Base-by-base conservation (phyloP, 2,113 vertebrate species). In the Calidris pygmaea region DNA sequence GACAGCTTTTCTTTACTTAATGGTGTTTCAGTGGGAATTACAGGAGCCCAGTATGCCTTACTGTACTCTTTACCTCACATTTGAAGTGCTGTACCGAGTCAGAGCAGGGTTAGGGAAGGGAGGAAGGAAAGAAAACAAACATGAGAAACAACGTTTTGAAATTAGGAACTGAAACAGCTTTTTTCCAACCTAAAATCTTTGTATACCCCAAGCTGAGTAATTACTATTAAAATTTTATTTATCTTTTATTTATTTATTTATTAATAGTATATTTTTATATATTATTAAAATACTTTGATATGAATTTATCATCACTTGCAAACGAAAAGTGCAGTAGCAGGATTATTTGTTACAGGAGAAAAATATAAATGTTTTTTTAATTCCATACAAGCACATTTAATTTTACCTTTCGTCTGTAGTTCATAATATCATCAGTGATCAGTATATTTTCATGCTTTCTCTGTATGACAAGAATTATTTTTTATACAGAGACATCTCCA, bases 21-120 rank as follows among this genome's bases (percentile, higher is more conserved):
- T 86, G 79, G 37, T 70, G 70, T 96, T 98, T 92, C 85, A 35
- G 24, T 62, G 92, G 93, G 76, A 96, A 95, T 94, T 95, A 76
- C 12, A 82, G 71, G 63, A 89, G 24, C 19, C 90, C 14, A 22
- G 32, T 63, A 68, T 93, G 47, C 27, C 41, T 79, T 85, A 85
- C 43, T 56, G 1, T 5, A 58, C 34, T 85, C 80, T 92, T 87
- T 95, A 68, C 90, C 90, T 94, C 93, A 81, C 39, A 45, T 77
- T 79, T 80, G 83, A 96, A 96, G 70, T 88, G 60, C 34, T 56
- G 34, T 65, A 73, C 23, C n/a, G 12, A 10, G 32, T 78, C 35
- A 85, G 23, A 53, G 6, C 5, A 39, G 59, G 32, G 37, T 79
- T 73, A 68, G 56, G 56, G 65, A 77, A 37, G 59, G 22, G 24